These are phyloP conservation scores for Acromyrmex heyeri DNA, from an alignment of 1,140 invertebrate genomes.

Conservation along the genomic window DNA sequence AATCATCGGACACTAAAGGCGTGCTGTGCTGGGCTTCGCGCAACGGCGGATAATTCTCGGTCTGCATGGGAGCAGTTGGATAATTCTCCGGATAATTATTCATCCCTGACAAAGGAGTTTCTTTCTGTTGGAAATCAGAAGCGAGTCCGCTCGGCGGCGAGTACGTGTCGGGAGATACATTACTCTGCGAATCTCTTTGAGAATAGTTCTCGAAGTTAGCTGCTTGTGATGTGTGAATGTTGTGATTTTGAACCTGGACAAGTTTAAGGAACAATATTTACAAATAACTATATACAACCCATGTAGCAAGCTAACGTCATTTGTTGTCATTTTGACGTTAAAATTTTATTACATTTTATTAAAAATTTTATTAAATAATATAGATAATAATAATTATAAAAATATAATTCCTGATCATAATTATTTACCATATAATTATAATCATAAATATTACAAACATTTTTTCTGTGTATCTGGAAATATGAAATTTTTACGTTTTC, in stretches of 20 bases:
- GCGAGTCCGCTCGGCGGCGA: not conserved
- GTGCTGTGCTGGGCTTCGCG: constrained; percentile 57
- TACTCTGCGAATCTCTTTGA: constrained; percentile 55
- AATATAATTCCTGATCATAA: no score
- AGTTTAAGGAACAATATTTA: not conserved
- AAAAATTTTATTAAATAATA: no score
- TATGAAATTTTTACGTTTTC: not conserved
- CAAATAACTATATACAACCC: not conserved
- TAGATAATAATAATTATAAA: no score
- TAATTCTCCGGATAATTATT: constrained; percentile 78
- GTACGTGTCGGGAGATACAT: constrained; percentile 25
- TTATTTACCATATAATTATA: no score
- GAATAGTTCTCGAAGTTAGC: constrained; percentile 64
- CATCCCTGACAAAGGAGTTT: constrained; percentile 7
- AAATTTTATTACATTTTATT: no score
- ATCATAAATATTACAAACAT: no score
- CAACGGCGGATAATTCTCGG: constrained; percentile 76
- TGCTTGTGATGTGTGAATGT: constrained; percentile 44
- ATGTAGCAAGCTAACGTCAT: no score
- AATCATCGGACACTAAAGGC: constrained; percentile 67
- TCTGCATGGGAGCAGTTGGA: constrained; percentile 67
- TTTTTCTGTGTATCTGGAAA: no score
- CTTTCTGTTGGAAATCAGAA: constrained; percentile 38
- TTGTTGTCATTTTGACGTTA: no score
- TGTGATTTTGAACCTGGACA: constrained; percentile 71